Percentiles rank a stretch among this genome's conserved stretches.
Evolutionary conservation across 2,113 vertebrate species (phyloP).

Genomic region (Nerophis ophidion): DNA sequence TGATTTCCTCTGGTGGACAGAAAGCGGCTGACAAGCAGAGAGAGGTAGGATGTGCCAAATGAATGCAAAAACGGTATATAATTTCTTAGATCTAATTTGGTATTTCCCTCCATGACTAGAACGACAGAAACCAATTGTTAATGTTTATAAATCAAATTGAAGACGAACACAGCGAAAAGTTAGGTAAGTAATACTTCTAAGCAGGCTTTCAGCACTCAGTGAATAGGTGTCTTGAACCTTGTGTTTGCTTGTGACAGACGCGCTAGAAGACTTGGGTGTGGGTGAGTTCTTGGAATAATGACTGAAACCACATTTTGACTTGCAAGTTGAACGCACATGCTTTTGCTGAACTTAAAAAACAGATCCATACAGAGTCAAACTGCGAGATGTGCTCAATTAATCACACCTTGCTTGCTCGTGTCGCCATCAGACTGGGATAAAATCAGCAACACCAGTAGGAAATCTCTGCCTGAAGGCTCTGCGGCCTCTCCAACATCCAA

Average conservation of each 20-base stretch:
- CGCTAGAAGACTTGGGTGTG: slow-evolving; percentile 76
- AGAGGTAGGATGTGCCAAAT: slow-evolving; percentile 35
- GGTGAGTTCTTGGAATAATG: slow-evolving; percentile 10
- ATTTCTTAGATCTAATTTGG: background rate
- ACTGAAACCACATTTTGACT: background rate
- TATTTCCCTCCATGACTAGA: slow-evolving; percentile 33
- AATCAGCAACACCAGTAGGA: slow-evolving; percentile 61
- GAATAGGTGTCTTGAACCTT: background rate
- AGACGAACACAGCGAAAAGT: slow-evolving; percentile 43
- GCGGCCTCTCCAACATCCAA: slow-evolving; percentile 32
- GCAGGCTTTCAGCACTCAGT: background rate
- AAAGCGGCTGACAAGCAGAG: slow-evolving; percentile 19
- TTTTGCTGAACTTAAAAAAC: slow-evolving; percentile 62
- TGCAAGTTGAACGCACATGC: background rate
- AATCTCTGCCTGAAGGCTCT: slow-evolving; percentile 39
- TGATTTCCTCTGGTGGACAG: background rate
- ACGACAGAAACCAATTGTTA: slow-evolving; percentile 45
- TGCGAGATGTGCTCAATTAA: background rate
- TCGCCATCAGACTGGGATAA: slow-evolving; percentile 74
- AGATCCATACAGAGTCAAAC: background rate
- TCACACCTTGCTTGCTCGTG: background rate
- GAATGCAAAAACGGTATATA: background rate
- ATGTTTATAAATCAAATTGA: slow-evolving; percentile 51
- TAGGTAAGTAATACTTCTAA: slow-evolving; percentile 38
- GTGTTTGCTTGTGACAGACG: slow-evolving; percentile 58